Conservation (phyloP, 2,113 vertebrate genomes). For the Colossoma macropomum region DNA sequence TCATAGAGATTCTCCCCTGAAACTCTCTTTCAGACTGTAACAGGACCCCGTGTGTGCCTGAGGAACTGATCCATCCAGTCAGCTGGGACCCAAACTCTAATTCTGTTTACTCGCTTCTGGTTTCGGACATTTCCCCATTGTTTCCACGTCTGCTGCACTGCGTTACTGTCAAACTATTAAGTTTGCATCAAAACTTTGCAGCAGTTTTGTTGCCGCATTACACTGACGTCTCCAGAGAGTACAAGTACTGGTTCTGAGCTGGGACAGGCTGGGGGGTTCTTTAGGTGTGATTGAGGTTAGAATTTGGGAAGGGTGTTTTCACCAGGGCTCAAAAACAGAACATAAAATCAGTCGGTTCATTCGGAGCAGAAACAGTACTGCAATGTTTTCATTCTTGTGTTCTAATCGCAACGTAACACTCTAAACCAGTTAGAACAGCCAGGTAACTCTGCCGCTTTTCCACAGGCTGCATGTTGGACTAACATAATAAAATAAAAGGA, state of each 20-base stretch:
- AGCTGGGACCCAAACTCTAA: neutral
- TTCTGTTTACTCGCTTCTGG: conserved; percentile 12
- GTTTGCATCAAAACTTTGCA: neutral
- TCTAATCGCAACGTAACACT: too few species aligned
- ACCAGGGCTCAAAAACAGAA: too few species aligned
- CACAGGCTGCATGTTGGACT: too few species aligned
- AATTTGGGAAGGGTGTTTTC: too few species aligned
- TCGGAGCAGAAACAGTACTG: too few species aligned
- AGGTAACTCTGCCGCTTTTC: too few species aligned
- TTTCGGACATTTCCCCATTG: neutral
- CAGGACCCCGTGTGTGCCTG: neutral
- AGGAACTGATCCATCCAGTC: neutral
- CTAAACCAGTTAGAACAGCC: too few species aligned
- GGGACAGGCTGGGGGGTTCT: neutral
- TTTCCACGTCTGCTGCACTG: neutral
- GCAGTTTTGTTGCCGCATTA: neutral
- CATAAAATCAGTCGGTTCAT: too few species aligned
- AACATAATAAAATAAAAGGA: too few species aligned
- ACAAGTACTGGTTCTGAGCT: neutral
- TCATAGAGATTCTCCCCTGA: neutral
- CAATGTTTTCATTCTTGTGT: too few species aligned
- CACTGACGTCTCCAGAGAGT: too few species aligned
- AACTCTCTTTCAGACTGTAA: conserved; percentile 18
- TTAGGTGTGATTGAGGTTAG: neutral
- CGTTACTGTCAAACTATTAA: conserved; percentile 10